phyloP scores from a whole-genome alignment of 2,113 vertebrate species.

The Uropsilus gracilis region DNA sequence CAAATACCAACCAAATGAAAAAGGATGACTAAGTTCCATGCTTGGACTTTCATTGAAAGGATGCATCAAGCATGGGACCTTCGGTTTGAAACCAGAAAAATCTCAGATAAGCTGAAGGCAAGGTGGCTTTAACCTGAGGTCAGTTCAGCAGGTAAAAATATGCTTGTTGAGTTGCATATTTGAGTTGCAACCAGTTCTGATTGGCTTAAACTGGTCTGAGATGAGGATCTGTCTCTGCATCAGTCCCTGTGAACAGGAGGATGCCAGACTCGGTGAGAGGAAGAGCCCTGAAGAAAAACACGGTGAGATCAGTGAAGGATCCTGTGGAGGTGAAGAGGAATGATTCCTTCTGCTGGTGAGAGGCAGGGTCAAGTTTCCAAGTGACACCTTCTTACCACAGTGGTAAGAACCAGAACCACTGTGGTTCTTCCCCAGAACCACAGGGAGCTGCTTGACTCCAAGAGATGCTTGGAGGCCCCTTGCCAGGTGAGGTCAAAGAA shows the following conservation, averaged over 20 bases:
- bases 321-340: background rate
- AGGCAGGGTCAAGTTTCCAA: background rate
- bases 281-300: background rate
- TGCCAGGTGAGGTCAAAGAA: slow-evolving; percentile 58
- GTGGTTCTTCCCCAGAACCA: background rate
- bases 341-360: background rate
- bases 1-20: no score
- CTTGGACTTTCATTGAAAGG: background rate
- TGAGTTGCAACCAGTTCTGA: background rate
- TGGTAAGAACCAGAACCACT: no score
- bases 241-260: background rate
- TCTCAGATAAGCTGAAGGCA: background rate
- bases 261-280: background rate
- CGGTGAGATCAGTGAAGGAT: background rate
- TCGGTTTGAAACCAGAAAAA: slow-evolving; percentile 34
- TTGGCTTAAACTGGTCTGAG: background rate
- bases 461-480: background rate
- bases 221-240: background rate
- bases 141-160: background rate
- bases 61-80: background rate
- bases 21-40: background rate
- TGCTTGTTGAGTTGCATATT: background rate
- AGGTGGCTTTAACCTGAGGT: background rate
- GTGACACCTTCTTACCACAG: background rate
- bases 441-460: background rate